Conservation (phyloP, 2,113 vertebrate species). For the Clinocottus analis region DNA sequence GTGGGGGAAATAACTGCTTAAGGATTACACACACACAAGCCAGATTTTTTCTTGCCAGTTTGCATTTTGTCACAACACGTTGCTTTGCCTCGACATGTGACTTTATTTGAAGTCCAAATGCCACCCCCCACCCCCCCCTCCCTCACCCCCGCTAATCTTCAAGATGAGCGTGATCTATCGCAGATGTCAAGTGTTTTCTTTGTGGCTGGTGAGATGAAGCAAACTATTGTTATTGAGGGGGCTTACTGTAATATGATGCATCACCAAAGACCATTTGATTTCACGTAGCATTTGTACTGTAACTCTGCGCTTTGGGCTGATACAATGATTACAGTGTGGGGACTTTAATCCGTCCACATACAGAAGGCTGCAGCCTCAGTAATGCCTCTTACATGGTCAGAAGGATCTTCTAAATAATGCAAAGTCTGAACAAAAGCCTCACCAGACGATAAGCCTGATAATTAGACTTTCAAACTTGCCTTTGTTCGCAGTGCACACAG, state of each 20-base stretch:
- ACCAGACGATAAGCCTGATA: conserved; percentile 7
- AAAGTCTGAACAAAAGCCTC: conserved; percentile 23
- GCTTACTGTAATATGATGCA: conserved; percentile 52
- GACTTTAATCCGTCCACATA: conserved; percentile 60
- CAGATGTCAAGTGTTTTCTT: conserved; percentile 54
- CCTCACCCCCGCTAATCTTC: conserved; percentile 2
- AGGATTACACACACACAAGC: conserved; percentile 29
- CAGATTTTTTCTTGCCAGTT: conserved; percentile 33
- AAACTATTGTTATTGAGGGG: conserved; percentile 50
- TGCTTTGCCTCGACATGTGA: conserved; percentile 22
- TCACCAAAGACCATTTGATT: conserved; percentile 61
- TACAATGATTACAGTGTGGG: conserved; percentile 60
- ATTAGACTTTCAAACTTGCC: conserved; percentile 6
- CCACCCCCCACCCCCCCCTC: no score
- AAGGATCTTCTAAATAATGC: conserved; percentile 47
- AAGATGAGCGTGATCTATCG: conserved; percentile 38
- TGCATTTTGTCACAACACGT: conserved; percentile 44
- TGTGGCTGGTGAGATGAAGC: conserved; percentile 50
- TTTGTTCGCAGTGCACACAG: neutral
- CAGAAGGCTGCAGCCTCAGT: conserved; percentile 40
- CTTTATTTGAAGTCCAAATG: conserved; percentile 38
- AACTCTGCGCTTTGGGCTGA: conserved; percentile 47
- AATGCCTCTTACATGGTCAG: conserved; percentile 47
- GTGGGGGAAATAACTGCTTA: neutral
- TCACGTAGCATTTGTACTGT: conserved; percentile 47